Conservation (phyloP, 1,140 invertebrate species). For the Drosophila equinoxialis region DNA sequence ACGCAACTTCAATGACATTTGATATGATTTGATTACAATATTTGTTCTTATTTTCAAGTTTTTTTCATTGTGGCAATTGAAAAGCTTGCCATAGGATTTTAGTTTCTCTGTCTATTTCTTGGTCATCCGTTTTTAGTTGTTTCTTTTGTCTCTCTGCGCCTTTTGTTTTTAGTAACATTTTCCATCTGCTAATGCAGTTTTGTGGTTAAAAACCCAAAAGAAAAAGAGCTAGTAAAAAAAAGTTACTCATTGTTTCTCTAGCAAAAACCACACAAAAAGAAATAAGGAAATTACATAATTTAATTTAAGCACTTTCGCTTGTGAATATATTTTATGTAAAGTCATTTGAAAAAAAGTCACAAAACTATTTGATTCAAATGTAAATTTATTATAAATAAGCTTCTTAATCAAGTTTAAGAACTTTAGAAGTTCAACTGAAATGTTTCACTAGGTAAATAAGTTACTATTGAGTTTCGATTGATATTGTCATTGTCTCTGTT, state of each 20-base stretch:
- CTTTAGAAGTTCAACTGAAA: no score
- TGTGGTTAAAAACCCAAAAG: slow-evolving; percentile 1
- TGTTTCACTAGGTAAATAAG: no score
- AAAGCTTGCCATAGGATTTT: slow-evolving; percentile 4
- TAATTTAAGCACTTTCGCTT: no score
- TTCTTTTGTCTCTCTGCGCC: not conserved
- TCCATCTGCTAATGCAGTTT: slow-evolving; percentile 6
- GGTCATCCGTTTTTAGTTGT: not conserved
- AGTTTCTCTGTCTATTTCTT: slow-evolving; percentile 5
- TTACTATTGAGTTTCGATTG: no score
- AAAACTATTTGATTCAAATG: no score
- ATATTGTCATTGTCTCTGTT: not conserved
- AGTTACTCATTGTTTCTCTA: no score
- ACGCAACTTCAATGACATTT: slow-evolving; percentile 40
- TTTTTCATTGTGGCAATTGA: slow-evolving; percentile 2
- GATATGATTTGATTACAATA: slow-evolving; percentile 47
- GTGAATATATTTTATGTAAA: no score
- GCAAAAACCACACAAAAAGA: no score
- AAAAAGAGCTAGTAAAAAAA: not conserved
- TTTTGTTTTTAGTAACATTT: slow-evolving; percentile 11
- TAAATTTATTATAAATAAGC: no score
- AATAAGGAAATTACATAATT: no score
- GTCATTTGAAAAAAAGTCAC: no score
- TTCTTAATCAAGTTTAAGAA: no score
- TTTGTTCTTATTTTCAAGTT: slow-evolving; percentile 31